Percentiles rank a stretch among this genome's conserved stretches.
These are phyloP conservation scores for Gobio occitaniae DNA, from an alignment of 2,797 vertebrate genomes.

Conservation along the genomic window DNA sequence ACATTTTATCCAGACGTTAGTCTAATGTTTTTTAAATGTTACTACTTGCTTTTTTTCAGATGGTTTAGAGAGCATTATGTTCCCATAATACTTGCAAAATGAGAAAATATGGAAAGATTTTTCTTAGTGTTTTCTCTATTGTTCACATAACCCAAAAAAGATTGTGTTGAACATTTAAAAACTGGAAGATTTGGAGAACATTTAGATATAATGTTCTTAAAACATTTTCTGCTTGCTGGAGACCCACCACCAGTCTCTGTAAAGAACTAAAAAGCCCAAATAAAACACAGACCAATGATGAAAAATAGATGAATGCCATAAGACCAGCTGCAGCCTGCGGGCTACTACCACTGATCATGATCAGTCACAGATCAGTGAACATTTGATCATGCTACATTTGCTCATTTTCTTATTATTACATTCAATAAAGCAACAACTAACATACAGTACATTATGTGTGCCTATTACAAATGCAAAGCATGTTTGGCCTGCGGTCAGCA, in stretches of 20 bases:
- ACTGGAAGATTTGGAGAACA: not conserved
- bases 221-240: not conserved
- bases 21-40: not conserved
- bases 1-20: not conserved
- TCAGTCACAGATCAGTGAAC: not conserved
- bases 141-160: not conserved
- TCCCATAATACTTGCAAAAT: not conserved
- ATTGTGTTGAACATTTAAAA: no score
- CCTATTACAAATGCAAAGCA: not conserved
- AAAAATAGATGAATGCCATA: not conserved
- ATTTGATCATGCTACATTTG: not conserved
- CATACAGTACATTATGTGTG: not conserved
- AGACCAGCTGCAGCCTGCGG: not conserved
- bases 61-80: not conserved
- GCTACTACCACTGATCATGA: slow-evolving; percentile 8
- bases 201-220: no score
- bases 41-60: not conserved
- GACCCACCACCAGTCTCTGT: not conserved
- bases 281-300: not conserved
- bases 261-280: not conserved
- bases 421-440: not conserved
- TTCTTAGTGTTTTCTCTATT: not conserved
- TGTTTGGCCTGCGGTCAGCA: not conserved
- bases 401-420: not conserved
- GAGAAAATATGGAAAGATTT: not conserved